Conservation (phyloP, 53 echinoderm and acorn worm genomes). For the Mesocentrotus franciscanus region DNA sequence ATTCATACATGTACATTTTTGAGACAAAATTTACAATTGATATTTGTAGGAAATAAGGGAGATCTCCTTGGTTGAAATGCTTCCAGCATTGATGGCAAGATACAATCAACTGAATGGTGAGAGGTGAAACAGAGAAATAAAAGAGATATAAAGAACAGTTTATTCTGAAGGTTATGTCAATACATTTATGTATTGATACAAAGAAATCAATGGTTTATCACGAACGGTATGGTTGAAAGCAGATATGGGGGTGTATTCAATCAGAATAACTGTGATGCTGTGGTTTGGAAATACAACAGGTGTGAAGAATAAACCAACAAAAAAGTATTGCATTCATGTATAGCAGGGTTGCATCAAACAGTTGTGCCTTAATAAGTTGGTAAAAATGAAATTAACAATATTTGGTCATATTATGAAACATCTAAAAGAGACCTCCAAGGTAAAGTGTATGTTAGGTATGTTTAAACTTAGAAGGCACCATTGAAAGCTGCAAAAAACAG, state of each 20-base stretch:
- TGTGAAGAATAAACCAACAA: neutral
- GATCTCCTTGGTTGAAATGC: neutral
- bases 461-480: too few relatives aligned
- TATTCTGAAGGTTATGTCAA: slow-evolving; percentile 17
- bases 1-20: too few relatives aligned
- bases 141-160: neutral
- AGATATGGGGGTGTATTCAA: slow-evolving; percentile 11
- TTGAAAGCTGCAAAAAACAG: too few relatives aligned
- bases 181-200: neutral
- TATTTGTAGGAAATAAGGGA: too few relatives aligned
- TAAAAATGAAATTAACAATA: neutral
- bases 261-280: neutral
- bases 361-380: neutral
- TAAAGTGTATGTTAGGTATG: too few relatives aligned
- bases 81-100: neutral
- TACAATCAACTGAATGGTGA: neutral
- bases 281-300: neutral
- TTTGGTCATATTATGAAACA: neutral
- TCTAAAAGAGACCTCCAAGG: neutral
- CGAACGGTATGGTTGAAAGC: neutral
- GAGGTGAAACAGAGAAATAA: neutral
- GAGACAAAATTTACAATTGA: too few relatives aligned
- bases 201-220: slow-evolving; percentile 32
- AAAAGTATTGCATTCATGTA: neutral
- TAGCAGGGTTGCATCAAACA: neutral